Evolutionary conservation across 2,888 invertebrate species (phyloP).

Genomic region (Pristionchus fissidentatus): DNA sequence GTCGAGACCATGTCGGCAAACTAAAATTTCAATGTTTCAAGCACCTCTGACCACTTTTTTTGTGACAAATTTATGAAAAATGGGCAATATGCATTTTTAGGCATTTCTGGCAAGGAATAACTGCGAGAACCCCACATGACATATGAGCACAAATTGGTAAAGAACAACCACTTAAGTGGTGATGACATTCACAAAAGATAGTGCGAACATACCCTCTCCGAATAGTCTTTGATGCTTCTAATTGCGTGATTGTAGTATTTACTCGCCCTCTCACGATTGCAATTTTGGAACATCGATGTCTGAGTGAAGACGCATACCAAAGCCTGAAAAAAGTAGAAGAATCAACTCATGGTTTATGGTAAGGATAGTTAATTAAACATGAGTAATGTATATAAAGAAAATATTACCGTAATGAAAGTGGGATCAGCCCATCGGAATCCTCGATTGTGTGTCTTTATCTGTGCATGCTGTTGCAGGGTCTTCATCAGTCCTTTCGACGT

Average conservation of each 20-base stretch:
- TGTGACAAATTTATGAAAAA: too few relatives aligned
- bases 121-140: too few relatives aligned
- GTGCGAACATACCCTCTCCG: not conserved
- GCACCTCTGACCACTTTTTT: too few relatives aligned
- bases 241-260: constrained; percentile 46
- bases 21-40: too few relatives aligned
- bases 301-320: constrained; percentile 45
- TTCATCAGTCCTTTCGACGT: constrained; percentile 35
- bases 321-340: too few relatives aligned
- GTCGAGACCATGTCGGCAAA: too few relatives aligned
- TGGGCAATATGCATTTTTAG: too few relatives aligned
- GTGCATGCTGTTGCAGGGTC: not conserved
- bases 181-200: too few relatives aligned
- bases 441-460: not conserved
- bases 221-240: constrained; percentile 31
- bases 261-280: constrained; percentile 28
- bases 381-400: not conserved
- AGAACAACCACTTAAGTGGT: too few relatives aligned
- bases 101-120: too few relatives aligned
- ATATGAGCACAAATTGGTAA: too few relatives aligned
- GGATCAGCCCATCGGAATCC: constrained; percentile 45
- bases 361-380: not conserved
- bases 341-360: not conserved
- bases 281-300: constrained; percentile 35
- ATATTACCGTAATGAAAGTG: constrained; percentile 33